These are phyloP conservation scores for Martes martes DNA, from an alignment of 2,113 vertebrate species.

Conservation along the genomic window DNA sequence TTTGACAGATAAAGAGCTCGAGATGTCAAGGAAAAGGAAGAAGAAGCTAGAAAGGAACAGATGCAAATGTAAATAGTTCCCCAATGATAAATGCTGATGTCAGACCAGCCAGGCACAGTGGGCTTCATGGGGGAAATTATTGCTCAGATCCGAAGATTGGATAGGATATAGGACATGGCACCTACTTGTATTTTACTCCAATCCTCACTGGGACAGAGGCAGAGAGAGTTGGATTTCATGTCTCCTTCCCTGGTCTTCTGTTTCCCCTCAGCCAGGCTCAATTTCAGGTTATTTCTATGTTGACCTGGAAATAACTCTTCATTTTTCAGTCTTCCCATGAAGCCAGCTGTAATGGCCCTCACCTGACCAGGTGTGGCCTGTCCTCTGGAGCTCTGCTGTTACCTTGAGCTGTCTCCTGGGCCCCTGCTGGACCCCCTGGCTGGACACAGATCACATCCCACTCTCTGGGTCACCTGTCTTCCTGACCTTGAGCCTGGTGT, in stretches of 20 bases:
- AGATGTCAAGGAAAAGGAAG: background rate
- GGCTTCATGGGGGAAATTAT: background rate
- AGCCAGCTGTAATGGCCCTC: accelerated
- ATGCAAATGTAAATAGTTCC: background rate
- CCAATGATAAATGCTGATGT: background rate
- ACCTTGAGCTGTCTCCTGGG: no score
- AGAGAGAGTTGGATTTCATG: background rate
- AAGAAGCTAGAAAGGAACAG: background rate
- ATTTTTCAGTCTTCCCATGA: background rate
- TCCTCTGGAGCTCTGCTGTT: background rate
- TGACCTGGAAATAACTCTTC: background rate
- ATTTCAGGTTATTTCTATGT: background rate
- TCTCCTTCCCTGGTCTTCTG: background rate
- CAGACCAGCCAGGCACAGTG: background rate
- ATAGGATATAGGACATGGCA: accelerated
- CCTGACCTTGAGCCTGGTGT: background rate
- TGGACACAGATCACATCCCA: accelerated
- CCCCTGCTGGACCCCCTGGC: background rate
- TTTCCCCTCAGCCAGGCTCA: background rate
- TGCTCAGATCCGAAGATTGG: background rate
- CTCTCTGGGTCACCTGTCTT: background rate
- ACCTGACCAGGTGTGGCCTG: background rate
- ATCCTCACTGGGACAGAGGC: background rate
- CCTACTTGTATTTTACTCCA: background rate
- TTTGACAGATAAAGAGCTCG: background rate